Conservation (phyloP, 2,113 vertebrate genomes). For the Artemisiospiza belli region DNA sequence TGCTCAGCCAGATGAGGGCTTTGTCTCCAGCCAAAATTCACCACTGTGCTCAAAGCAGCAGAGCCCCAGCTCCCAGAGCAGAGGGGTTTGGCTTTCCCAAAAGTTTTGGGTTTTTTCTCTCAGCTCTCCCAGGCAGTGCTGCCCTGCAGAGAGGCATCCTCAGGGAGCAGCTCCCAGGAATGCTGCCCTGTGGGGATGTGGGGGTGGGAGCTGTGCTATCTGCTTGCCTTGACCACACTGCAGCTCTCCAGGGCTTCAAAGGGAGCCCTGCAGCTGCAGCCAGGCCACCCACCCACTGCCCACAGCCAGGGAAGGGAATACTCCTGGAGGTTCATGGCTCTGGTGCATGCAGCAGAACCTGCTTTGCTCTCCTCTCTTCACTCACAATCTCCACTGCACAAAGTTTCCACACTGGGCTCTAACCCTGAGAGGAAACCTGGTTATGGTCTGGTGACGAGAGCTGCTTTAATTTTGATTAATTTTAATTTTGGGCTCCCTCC, state of each 20-base stretch:
- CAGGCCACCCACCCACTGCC: neutral
- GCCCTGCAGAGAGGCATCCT: neutral
- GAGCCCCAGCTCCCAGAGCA: neutral
- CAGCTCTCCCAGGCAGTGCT: neutral
- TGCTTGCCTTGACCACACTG: neutral
- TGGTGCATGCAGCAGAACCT: neutral
- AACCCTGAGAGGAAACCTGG: neutral
- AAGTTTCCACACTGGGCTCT: neutral
- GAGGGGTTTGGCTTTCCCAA: neutral
- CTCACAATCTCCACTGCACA: neutral
- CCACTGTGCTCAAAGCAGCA: neutral
- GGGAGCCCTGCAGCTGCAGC: neutral
- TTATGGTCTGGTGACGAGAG: neutral
- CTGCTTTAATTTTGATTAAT: neutral
- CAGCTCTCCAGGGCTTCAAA: neutral
- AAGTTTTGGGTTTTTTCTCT: no score
- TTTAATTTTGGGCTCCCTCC: neutral
- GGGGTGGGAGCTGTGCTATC: neutral
- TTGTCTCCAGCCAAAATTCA: neutral
- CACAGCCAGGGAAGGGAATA: neutral
- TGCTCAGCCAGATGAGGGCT: neutral
- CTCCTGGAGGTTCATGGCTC: neutral
- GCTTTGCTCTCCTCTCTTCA: neutral
- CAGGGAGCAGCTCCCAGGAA: neutral
- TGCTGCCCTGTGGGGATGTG: rapidly evolving